Conservation (phyloP, 2,888 invertebrate genomes). For the Aporophyla nigra region DNA sequence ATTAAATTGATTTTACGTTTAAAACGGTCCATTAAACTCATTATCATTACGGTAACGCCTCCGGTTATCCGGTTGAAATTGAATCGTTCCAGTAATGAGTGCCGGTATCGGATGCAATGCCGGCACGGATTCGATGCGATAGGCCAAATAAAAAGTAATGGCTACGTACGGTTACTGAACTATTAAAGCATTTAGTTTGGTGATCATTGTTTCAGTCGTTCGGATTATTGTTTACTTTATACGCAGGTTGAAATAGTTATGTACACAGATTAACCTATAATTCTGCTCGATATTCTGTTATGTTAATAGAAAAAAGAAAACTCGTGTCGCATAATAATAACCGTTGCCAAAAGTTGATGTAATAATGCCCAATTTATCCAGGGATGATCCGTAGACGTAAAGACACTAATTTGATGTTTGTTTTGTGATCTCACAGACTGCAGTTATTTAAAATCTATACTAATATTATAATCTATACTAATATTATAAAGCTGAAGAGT, state of each 20-base stretch:
- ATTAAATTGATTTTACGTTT: constrained; percentile 65
- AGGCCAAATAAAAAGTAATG: constrained; percentile 73
- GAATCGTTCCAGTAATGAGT: constrained; percentile 80
- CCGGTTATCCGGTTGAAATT: constrained; percentile 75
- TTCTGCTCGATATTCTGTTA: neutral
- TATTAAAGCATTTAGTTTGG: constrained; percentile 56
- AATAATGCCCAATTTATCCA: neutral
- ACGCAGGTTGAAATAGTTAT: neutral
- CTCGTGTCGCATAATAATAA: neutral
- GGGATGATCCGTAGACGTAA: no score
- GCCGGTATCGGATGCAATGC: constrained; percentile 69
- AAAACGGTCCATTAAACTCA: constrained; percentile 67
- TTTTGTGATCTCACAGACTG: no score
- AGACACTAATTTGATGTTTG: no score
- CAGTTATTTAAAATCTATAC: no score
- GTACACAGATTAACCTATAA: neutral
- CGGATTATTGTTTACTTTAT: constrained; percentile 12
- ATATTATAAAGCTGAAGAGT: no score
- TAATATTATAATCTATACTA: no score
- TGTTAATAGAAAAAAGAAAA: neutral
- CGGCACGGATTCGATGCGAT: constrained; percentile 67
- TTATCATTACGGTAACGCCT: constrained; percentile 72
- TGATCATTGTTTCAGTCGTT: constrained; percentile 40
- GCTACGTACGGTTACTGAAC: constrained; percentile 47
- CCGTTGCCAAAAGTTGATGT: neutral